Evolutionary conservation across 23 tunicate species (phyloP).

Genomic region (Trididemnum nubilum): DNA sequence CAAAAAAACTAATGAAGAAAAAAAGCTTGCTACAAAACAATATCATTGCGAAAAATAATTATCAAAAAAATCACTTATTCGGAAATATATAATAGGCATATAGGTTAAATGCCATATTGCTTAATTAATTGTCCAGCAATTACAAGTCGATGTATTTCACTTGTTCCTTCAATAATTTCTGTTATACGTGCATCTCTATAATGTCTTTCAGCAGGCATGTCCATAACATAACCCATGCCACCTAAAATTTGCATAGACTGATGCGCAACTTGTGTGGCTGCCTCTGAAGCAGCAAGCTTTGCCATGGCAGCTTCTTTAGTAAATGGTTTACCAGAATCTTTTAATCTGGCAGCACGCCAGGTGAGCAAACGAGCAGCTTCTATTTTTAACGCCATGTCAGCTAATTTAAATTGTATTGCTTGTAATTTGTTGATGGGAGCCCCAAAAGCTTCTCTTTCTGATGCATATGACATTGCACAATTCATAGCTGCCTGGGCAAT

Average conservation of each 20-base stretch:
- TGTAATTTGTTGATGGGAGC: conserved; percentile 79
- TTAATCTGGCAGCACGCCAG: conserved; percentile 85
- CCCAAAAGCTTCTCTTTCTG: conserved; percentile 81
- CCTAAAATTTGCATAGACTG: conserved; percentile 89
- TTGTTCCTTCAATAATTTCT: conserved; percentile 89
- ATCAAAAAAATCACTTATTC: no score
- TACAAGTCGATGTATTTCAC: conserved; percentile 84
- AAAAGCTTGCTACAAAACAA: no score
- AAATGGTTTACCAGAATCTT: conserved; percentile 62
- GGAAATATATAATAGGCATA: no score
- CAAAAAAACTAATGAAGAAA: no score
- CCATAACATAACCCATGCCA: conserved; percentile 93
- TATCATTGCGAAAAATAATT: no score
- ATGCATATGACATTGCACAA: conserved; percentile 79
- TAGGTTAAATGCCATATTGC: conserved; percentile 54
- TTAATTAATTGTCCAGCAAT: conserved; percentile 78
- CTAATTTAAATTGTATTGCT: conserved; percentile 81
- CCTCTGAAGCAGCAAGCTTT: conserved; percentile 77
- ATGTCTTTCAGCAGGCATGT: conserved; percentile 96
- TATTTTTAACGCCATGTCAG: conserved; percentile 84
- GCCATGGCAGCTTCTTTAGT: conserved; percentile 98
- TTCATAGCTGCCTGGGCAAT: conserved; percentile 93
- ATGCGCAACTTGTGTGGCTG: conserved; percentile 75
- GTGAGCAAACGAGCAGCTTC: conserved; percentile 70
- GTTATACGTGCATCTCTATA: conserved; percentile 94